phyloP scores from a whole-genome alignment of 2,888 invertebrate species.

The Synergus japonicus region DNA sequence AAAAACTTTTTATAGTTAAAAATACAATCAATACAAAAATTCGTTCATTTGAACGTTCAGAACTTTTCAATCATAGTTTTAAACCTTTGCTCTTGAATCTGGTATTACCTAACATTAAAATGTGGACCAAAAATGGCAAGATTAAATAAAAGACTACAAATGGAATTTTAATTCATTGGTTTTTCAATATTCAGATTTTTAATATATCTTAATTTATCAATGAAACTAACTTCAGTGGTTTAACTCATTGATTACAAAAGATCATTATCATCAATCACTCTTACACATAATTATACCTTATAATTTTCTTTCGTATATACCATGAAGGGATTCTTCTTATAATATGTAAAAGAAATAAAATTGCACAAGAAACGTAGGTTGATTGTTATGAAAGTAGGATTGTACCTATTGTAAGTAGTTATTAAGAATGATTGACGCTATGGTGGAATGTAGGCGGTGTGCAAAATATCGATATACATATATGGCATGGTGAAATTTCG shows the following conservation, averaged over 20 bases:
- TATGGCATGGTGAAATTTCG: slow-evolving; percentile 26
- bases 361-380: slow-evolving; percentile 6
- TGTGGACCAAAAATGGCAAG: not conserved
- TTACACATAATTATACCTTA: not conserved
- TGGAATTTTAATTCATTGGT: not conserved
- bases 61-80: too few relatives aligned
- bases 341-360: not conserved
- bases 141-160: not conserved
- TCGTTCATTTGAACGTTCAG: too few relatives aligned
- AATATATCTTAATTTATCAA: not conserved
- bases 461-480: slow-evolving; percentile 1
- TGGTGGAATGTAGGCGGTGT: slow-evolving; percentile 33
- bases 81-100: not conserved
- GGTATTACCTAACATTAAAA: not conserved
- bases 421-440: too few relatives aligned
- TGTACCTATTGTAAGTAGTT: slow-evolving; percentile 2
- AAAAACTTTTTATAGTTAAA: too few relatives aligned
- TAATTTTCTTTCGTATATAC: not conserved
- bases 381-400: slow-evolving; percentile 12
- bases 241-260: not conserved
- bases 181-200: not conserved
- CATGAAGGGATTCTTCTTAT: not conserved
- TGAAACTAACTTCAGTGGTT: not conserved
- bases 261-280: not conserved
- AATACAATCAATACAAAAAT: too few relatives aligned